Evolutionary conservation across 2,797 vertebrate species (phyloP).

Genomic region (Pipistrellus nathusii): DNA sequence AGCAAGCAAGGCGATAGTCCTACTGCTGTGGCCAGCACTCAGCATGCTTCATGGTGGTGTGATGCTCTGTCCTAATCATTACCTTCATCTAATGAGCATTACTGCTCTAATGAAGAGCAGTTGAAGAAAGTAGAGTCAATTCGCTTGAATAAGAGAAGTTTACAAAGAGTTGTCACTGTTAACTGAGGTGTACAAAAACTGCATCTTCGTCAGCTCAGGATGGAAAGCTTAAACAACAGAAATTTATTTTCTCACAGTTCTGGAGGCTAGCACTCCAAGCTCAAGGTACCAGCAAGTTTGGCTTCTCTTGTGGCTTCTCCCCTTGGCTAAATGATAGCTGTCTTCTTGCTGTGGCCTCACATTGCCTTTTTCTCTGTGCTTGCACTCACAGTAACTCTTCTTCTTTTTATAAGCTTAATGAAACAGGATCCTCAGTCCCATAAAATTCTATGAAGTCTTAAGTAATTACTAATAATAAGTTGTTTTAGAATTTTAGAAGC

Average conservation of each 20-base stretch:
- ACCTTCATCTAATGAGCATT: not conserved
- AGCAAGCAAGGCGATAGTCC: not conserved
- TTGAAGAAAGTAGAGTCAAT: not conserved
- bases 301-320: not conserved
- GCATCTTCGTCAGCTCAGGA: not conserved
- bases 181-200: not conserved
- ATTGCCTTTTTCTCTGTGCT: not conserved
- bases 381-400: not conserved
- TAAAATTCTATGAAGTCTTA: constrained; percentile 11
- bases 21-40: not conserved
- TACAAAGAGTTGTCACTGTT: not conserved
- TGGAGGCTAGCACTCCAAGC: not conserved
- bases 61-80: not conserved
- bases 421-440: not conserved
- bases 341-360: not conserved
- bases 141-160: not conserved
- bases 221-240: not conserved
- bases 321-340: not conserved
- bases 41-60: not conserved
- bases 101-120: not conserved
- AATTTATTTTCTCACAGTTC: not conserved
- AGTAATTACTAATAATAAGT: not conserved
- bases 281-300: not conserved
- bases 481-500: constrained; percentile 18
- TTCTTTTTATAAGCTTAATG: not conserved